Conservation (phyloP, 2,888 invertebrate genomes). For the Agriopis aurantiaria region DNA sequence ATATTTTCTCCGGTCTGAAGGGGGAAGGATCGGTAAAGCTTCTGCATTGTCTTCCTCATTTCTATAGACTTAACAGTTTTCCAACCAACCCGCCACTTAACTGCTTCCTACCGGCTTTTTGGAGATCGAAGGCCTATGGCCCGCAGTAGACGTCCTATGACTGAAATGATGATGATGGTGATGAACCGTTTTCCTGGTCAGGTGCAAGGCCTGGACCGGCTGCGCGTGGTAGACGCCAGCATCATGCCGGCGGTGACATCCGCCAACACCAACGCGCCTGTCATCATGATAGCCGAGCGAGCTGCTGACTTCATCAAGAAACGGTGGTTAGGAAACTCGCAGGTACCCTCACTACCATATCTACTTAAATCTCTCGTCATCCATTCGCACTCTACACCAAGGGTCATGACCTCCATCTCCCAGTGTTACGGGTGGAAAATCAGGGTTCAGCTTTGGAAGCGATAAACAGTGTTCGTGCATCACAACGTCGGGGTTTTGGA, state of each 20-base stretch:
- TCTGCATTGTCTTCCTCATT: not conserved
- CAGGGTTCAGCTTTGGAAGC: too few relatives aligned
- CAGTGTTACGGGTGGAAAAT: too few relatives aligned
- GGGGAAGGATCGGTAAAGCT: not conserved
- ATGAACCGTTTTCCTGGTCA: conserved; percentile 56
- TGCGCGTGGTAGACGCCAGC: conserved; percentile 90
- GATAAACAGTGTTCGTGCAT: too few relatives aligned
- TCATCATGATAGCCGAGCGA: conserved; percentile 89
- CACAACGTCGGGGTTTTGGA: too few relatives aligned
- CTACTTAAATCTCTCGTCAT: not conserved
- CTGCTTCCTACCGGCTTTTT: too few relatives aligned
- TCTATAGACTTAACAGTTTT: not conserved
- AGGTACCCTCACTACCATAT: conserved; percentile 48
- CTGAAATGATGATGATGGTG: too few relatives aligned
- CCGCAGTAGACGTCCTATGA: too few relatives aligned
- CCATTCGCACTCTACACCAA: too few relatives aligned
- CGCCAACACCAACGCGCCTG: conserved; percentile 90
- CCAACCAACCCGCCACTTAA: too few relatives aligned
- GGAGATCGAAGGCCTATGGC: too few relatives aligned
- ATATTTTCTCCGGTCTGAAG: not conserved
- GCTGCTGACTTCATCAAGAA: conserved; percentile 89
- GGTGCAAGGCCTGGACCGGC: conserved; percentile 88
- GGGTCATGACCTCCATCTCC: too few relatives aligned
- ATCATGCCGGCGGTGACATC: conserved; percentile 89
- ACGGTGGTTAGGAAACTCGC: conserved; percentile 81